A percentile compares a stretch with the other conserved stretches of the same genome.
These are phyloP conservation scores for Eremophila alpestris DNA, from an alignment of 2,797 vertebrate species.

Conservation along the genomic window DNA sequence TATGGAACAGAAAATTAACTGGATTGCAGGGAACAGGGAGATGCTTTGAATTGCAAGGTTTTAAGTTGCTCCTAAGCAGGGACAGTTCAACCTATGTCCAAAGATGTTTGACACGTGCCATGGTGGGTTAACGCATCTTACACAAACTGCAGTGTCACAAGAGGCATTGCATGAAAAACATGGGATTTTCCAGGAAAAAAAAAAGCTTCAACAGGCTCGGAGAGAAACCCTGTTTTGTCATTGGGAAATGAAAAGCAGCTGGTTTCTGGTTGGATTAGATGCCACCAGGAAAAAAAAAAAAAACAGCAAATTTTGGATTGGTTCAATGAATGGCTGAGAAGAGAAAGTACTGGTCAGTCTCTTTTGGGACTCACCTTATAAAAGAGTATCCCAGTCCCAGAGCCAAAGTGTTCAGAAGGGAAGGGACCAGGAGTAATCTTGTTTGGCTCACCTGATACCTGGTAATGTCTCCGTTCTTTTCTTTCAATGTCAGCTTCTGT, in stretches of 20 bases:
- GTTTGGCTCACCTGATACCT: background rate
- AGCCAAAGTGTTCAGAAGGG: background rate
- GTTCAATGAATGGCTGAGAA: background rate
- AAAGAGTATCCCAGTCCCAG: background rate
- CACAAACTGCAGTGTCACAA: slow-evolving; percentile 44
- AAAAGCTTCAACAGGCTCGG: accelerated
- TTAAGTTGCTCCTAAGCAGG: background rate
- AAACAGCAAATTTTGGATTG: background rate
- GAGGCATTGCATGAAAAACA: background rate
- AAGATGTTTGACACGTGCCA: background rate
- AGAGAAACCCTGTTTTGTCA: background rate
- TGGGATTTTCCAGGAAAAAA: background rate
- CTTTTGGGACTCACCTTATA: background rate
- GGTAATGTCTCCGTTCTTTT: slow-evolving; percentile 29
- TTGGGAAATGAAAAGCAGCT: background rate
- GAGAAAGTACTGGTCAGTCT: background rate
- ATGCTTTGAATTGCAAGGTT: background rate
- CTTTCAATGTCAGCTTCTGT: background rate
- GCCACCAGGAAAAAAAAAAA: accelerated
- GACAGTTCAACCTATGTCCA: background rate
- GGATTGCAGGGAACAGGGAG: accelerated
- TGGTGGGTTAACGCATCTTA: slow-evolving; percentile 7
- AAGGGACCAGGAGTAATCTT: background rate
- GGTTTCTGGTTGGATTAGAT: background rate
- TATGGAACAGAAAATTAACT: background rate